Evolutionary conservation across 2,797 vertebrate genomes (phyloP), one percentile per base, ranked within the genome.

Genomic region (Loriculus beryllinus): DNA sequence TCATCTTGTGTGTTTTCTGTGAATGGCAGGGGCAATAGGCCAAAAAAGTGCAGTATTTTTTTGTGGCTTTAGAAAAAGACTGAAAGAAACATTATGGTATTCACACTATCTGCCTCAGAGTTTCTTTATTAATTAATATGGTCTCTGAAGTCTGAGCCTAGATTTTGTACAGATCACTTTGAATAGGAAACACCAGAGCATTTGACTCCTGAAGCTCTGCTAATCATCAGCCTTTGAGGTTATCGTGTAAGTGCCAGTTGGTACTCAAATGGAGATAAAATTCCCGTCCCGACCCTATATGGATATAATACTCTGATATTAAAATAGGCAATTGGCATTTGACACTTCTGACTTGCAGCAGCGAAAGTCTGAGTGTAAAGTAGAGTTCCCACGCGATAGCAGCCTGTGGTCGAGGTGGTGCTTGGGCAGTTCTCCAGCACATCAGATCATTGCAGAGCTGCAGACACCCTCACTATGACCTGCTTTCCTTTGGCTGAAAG

Each of bases 401-500:
- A 3, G 22, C 56, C 33, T 57, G 56, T 25, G 22, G 22, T 57
- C 10, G 9, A 15, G 54, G 54, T 33, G 21, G 54, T 56, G 54
- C 9, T 33, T 33, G 33, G 10, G 22, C 56, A 56, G 22, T 4
- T 14, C 28, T 43, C 20, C 1, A 1, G 40, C 35, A 2, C 7
- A 0, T 2, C 0, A 9, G 10, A 6, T 13, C 4, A 0, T 3
- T 7, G 17, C 33, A 4, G 9, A 2, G 22, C 16, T 16, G 43
- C 26, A 5, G 37, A 0, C n/a, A 33, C 31, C 28, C 19, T 39
- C 8, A 0, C 39, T 25, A 1, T 37, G 4, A 3, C 15, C 0
- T 3, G 18, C 26, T 10, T 56, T 21, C 6, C 2, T 0, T 3
- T 35, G 26, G 1, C 19, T 19, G n/a, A 3, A 14, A 6, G 71